Base-by-base conservation (phyloP, 2,888 invertebrate species). In the Xanthorhoe spadicearia region DNA sequence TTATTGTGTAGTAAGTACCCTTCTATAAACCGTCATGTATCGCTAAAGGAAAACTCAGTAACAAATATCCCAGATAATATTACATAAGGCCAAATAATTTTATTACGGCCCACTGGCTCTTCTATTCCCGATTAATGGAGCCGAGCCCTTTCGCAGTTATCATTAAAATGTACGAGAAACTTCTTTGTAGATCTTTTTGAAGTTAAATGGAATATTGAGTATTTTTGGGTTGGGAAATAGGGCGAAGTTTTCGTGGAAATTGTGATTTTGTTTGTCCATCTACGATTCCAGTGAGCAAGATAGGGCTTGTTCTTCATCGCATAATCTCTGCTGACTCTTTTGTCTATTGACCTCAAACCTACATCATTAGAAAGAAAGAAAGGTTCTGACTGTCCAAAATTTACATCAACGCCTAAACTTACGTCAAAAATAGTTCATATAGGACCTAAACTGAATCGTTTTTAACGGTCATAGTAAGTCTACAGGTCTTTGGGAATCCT, bases 111-210 rank as follows among this genome's bases (percentile, higher is more conserved):
- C 66, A 61, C 50, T 61, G 65, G 63, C 61, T 52, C 67, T 53
- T 73, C 71, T 69, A 66, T 70, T 64, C 69, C 66, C 69, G 70
- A 71, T 71, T 73, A 71, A 71, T 71, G 69, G 73, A 73, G 56
- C 62, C 46, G 49, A 52, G 53, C 51, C 69, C 72, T 68, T 66
- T 69, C 69, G 62, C 66, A 64, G 67, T 43, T 58, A 51, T 65
- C 56, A 69, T 72, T 69, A 69, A 55, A 70, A 68, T 56, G 50
- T 64, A 50, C 49, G 32, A 35, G 46, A 54, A 60, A 59, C 53
- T 32, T 55, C 28, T 28, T 58, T 53, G 62, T 54, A 23, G 23
- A 64, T 59, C 59, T 55, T 60, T 57, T 60, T 55, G 64, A 51
- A 60, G 59, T 64, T 55, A 35, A 56, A 65, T 48, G 61, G 61